Evolutionary conservation across 64 coral and sea anemone species (phyloP), one percentile per base, ranked within the genome.

Genomic region (Pocillopora damicornis): DNA sequence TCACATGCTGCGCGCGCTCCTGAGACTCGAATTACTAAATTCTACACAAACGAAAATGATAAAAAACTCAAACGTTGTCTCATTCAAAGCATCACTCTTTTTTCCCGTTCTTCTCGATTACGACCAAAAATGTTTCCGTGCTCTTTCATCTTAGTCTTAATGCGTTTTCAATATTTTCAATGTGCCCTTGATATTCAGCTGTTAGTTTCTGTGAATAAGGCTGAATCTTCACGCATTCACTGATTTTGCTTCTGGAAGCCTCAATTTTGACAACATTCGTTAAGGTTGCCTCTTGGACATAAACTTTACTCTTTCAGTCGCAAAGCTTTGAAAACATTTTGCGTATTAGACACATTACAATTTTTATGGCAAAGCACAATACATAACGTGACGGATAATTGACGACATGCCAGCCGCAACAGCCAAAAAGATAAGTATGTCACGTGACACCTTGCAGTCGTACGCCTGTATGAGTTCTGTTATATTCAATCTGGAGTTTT

Each of bases 91-190:
- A 51, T 51, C 42, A 51, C 7, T 7, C 2, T 51, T 51, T 51
- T 51, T 51, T 7, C 3, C 2, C 7, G 42, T 2, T 51, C 7
- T 51, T 51, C 42, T 51, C 7, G 2, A 2, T 71, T 71, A 8
- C 1, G 22, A 7, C 2, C 0, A 1, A 58, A 85, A 85, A 10
- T 72, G 81, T 85, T 85, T 85, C 37, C 81, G 65, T 72, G 81
- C 81, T 56, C 13, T 45, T 0, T 7, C 25, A 18, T 62, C 59
- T 83, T 34, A 38, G 35, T 23, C 56, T 15, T 85, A 8, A 12
- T 45, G 3, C 22, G 67, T 45, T 72, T 2, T 18, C 81, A 85
- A 85, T 85, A 85, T 85, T 85, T 85, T 85, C 81, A 72, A 85
- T 85, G 15, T 11, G 35, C 15, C 37, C n/a, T 23, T 56, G 65